Conservation (phyloP, 2,113 vertebrate genomes). For the Pelmatolapia mariae region DNA sequence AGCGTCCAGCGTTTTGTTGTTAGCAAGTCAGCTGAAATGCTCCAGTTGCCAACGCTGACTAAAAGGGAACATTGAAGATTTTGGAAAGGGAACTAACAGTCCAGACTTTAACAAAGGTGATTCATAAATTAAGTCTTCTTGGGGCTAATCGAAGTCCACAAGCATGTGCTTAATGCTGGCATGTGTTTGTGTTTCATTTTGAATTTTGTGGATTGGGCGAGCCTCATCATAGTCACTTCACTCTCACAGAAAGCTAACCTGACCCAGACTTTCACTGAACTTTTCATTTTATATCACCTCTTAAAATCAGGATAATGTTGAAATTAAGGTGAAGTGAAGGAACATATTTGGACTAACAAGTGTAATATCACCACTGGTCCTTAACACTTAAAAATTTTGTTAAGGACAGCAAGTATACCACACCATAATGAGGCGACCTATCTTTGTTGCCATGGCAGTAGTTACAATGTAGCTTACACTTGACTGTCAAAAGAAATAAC, state of each 20-base stretch:
- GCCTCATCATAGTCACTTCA: background rate
- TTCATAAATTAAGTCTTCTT: rapidly evolving
- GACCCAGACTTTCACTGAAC: rapidly evolving
- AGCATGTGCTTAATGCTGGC: background rate
- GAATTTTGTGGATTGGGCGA: rapidly evolving
- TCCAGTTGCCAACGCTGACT: background rate
- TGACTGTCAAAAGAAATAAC: background rate
- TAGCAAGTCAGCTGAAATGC: background rate
- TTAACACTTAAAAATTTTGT: background rate
- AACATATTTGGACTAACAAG: background rate
- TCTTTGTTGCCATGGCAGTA: background rate
- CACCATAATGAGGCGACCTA: background rate
- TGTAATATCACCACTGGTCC: background rate
- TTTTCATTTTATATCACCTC: background rate
- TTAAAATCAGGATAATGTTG: background rate
- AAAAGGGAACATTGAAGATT: background rate
- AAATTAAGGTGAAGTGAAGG: background rate
- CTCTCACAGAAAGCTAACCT: background rate
- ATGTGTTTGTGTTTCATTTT: background rate
- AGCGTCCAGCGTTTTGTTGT: background rate
- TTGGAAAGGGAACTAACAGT: background rate
- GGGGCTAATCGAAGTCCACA: background rate
- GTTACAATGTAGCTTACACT: background rate
- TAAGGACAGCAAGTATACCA: background rate
- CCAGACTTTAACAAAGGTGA: background rate